Evolutionary conservation across 1,140 invertebrate genomes (phyloP).

Genomic region (Brachionus asplanchnoidis): DNA sequence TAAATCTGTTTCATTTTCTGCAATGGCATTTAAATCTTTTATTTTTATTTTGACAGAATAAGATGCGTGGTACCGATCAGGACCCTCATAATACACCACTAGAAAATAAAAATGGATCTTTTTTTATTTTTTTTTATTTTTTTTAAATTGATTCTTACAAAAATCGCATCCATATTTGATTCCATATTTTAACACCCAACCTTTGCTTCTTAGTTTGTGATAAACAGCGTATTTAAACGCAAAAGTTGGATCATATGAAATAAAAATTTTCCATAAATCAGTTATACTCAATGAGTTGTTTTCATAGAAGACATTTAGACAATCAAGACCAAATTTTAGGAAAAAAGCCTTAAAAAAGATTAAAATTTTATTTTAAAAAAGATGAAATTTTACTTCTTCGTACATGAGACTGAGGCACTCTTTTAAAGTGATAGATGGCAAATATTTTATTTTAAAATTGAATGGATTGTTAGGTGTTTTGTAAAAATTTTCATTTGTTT

Average conservation of each 20-base stretch:
- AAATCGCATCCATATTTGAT: constrained; percentile 41
- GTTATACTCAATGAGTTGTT: neutral
- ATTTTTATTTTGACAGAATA: constrained; percentile 28
- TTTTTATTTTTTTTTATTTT: neutral
- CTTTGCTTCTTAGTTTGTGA: constrained; percentile 27
- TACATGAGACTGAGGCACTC: neutral
- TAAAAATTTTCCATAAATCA: neutral
- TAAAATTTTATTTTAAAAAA: neutral
- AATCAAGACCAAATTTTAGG: constrained; percentile 14
- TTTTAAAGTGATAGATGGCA: neutral
- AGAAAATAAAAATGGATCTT: neutral
- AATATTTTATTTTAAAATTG: constrained; percentile 18
- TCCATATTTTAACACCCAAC: constrained; percentile 37
- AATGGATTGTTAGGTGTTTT: neutral
- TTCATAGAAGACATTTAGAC: neutral
- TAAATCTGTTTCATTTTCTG: neutral
- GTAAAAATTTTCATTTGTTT: neutral
- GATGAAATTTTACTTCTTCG: constrained; percentile 14
- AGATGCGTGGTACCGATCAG: constrained; percentile 26
- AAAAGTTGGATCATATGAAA: neutral
- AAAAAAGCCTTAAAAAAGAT: constrained; percentile 14
- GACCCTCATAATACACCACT: constrained; percentile 37
- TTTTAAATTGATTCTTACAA: neutral
- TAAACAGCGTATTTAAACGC: constrained; percentile 40
- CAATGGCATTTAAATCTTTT: neutral